These are phyloP conservation scores for Mola mola DNA, from an alignment of 2,113 vertebrate species.

Conservation along the genomic window DNA sequence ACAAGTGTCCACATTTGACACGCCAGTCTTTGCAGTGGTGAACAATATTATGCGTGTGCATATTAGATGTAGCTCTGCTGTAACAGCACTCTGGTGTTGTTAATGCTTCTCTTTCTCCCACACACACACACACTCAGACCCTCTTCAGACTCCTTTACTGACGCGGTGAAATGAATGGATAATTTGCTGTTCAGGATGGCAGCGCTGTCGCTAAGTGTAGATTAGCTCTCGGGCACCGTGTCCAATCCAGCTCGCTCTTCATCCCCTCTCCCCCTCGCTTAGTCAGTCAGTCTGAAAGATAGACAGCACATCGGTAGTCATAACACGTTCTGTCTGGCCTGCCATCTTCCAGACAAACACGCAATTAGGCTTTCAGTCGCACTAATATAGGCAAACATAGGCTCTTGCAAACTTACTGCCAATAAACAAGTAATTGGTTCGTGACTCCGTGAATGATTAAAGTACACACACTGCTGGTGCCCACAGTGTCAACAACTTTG, in stretches of 20 bases:
- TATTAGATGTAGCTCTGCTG: slow-evolving; percentile 31
- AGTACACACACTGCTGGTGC: slow-evolving; percentile 50
- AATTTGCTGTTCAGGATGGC: slow-evolving; percentile 73
- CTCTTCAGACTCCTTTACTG: slow-evolving; percentile 63
- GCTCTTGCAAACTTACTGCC: slow-evolving; percentile 33
- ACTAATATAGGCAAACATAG: slow-evolving; percentile 23
- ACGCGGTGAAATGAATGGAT: slow-evolving; percentile 67
- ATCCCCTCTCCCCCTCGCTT: slow-evolving; percentile 1
- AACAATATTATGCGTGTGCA: slow-evolving; percentile 29
- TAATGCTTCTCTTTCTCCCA: not conserved
- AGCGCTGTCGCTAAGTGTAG: slow-evolving; percentile 63
- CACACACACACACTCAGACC: slow-evolving; percentile 11
- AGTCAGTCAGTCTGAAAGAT: slow-evolving; percentile 63
- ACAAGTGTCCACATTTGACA: not conserved
- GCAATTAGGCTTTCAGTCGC: slow-evolving; percentile 50
- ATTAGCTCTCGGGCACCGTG: slow-evolving; percentile 60
- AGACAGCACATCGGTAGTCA: slow-evolving; percentile 73
- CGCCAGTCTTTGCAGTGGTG: slow-evolving; percentile 21
- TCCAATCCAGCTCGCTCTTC: slow-evolving; percentile 54
- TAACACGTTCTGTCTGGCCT: slow-evolving; percentile 69
- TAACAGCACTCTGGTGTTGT: slow-evolving; percentile 23
- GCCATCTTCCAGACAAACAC: slow-evolving; percentile 51
- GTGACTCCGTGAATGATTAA: slow-evolving; percentile 64
- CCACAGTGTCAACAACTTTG: slow-evolving; percentile 60
- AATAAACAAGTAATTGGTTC: slow-evolving; percentile 54